These are phyloP conservation scores for Bradypodion pumilum DNA, from an alignment of 2,797 vertebrate species.

Conservation along the genomic window DNA sequence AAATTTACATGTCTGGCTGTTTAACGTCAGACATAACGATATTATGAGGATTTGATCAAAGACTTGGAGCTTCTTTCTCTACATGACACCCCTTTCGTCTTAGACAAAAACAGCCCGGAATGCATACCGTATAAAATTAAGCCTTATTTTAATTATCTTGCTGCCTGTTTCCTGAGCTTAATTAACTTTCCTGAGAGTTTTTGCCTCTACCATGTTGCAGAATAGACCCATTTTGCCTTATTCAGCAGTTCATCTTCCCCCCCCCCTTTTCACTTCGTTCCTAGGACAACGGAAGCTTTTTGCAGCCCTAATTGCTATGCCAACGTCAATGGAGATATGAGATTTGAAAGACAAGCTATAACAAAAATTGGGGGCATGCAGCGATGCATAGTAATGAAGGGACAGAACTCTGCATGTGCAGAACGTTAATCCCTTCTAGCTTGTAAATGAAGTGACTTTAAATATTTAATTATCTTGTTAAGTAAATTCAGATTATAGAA, in stretches of 20 bases:
- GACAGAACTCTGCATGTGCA: conserved; percentile 42
- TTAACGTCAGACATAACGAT: conserved; percentile 65
- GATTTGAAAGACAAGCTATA: conserved; percentile 62
- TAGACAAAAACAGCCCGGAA: conserved; percentile 69
- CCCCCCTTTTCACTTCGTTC: conserved; percentile 61
- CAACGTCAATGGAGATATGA: conserved; percentile 65
- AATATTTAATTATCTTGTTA: conserved; percentile 74
- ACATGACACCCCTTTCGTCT: conserved; percentile 58
- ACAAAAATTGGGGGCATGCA: conserved; percentile 51
- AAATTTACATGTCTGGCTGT: conserved; percentile 51
- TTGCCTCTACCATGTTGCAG: conserved; percentile 52
- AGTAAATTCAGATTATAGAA: conserved; percentile 70
- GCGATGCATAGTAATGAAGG: conserved; percentile 56
- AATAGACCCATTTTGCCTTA: conserved; percentile 69
- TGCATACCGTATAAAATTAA: conserved; percentile 72
- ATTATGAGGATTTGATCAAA: conserved; percentile 62
- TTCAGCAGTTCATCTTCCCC: conserved; percentile 67
- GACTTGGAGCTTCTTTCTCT: conserved; percentile 66
- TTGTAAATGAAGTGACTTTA: conserved; percentile 65
- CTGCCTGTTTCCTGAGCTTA: conserved; percentile 76
- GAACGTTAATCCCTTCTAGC: conserved; percentile 55
- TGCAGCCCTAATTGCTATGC: conserved; percentile 61
- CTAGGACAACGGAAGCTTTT: conserved; percentile 63
- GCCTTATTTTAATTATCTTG: conserved; percentile 76
- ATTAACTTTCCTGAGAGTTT: conserved; percentile 77